Evolutionary conservation across 2,888 invertebrate genomes (phyloP).

Genomic region (Bhutanitis thaidina): DNA sequence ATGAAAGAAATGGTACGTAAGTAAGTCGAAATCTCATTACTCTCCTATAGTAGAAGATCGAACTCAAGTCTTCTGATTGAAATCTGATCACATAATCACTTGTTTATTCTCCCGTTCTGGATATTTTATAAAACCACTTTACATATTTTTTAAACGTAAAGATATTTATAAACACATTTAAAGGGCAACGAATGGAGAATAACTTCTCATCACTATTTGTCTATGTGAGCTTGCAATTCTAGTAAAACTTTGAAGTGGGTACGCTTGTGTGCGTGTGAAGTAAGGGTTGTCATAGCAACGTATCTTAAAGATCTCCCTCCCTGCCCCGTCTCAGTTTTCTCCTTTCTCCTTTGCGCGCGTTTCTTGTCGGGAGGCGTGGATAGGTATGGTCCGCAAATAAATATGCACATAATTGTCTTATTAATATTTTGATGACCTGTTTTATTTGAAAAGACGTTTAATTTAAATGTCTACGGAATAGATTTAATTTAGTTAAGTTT

Average conservation of each 20-base stretch:
- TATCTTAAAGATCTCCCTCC: conserved; percentile 79
- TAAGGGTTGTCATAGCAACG: conserved; percentile 71
- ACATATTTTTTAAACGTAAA: no score
- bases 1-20: no score
- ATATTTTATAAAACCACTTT: no score
- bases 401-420: conserved; percentile 13
- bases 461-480: neutral
- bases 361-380: conserved; percentile 75
- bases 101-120: no score
- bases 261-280: conserved; percentile 49
- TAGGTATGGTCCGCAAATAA: conserved; percentile 53
- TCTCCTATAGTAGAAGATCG: no score
- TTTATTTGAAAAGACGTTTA: no score
- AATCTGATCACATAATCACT: no score
- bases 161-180: neutral
- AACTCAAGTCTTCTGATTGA: no score
- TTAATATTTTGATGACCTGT: neutral
- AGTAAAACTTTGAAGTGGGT: conserved; percentile 41
- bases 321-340: conserved; percentile 74
- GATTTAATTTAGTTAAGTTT: no score
- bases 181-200: neutral
- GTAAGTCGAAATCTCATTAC: no score
- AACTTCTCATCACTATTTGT: conserved; percentile 9
- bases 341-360: conserved; percentile 78
- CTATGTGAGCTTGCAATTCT: conserved; percentile 33